Base-by-base conservation (phyloP, 2,888 invertebrate species). In the Drosophila flavopinicola region DNA sequence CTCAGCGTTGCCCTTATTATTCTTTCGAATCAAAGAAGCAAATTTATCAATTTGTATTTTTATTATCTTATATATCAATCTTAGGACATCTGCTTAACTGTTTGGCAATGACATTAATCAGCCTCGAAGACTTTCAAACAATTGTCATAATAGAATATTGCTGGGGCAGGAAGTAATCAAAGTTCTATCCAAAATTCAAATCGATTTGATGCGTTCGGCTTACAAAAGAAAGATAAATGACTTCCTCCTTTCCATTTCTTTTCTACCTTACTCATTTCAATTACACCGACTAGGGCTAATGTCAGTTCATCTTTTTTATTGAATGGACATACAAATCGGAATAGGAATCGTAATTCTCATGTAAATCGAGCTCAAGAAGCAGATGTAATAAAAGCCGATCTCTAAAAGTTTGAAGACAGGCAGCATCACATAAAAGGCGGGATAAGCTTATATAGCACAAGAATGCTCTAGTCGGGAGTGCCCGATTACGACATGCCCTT, bases 141-240 rank as follows among this genome's bases (percentile, higher is more conserved):
- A 66, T 66, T 70, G 60, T 60, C 52, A 54, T 23, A 33, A 53
- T 25, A 35, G 24, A 32, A 13, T 6, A n/a, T 29, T 13, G 33
- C 17, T 47, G 25, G 17, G 6, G n/a, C 11, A 37, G 29, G 20
- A 45, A 37, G n/a, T 20, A 37, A 54, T 45, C 37, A 23, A 48
- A 57, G 27, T 54, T 37, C 51, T 35, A 53, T 45, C 24, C 29
- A 20, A 51, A 59, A 70, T 74, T 74, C 71, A 78, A 82, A 66
- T 45, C 41, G 53, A 56, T 73, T 63, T 53, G 56, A 65, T 53
- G 49, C 74, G 51, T 48, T 33, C 38, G 33, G 74, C 59, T 70
- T 76, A 58, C 25, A 58, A 57, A 70, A 67, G 75, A 30, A 59
- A 75, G 69, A 80, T 76, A 71, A 76, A 82, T 80, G 57, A 66